Evolutionary conservation across 1,140 invertebrate species (phyloP).

Genomic region (Drosophila prosaltans): DNA sequence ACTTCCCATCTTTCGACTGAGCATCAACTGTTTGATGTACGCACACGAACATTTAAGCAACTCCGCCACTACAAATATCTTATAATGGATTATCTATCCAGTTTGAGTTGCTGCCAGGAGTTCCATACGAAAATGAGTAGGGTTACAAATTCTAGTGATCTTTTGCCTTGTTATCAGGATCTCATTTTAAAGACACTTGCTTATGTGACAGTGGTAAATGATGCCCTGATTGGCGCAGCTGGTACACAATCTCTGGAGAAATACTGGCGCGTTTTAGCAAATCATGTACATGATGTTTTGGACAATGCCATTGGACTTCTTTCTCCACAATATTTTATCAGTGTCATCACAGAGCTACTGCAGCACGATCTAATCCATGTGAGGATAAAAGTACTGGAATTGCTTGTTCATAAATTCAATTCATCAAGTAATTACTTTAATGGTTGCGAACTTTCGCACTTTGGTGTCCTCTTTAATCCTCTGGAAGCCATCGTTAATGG

Average conservation of each 20-base stretch:
- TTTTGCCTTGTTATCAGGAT: conserved; percentile 85
- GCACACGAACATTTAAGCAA: conserved; percentile 88
- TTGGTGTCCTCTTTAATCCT: conserved; percentile 86
- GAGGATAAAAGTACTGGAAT: conserved; percentile 91
- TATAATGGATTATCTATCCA: conserved; percentile 88
- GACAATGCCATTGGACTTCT: conserved; percentile 91
- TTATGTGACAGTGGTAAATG: conserved; percentile 87
- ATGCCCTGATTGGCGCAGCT: conserved; percentile 77
- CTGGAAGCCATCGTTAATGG: conserved; percentile 87
- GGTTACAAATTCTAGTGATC: conserved; percentile 66
- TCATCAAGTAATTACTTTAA: conserved; percentile 86
- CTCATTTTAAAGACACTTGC: conserved; percentile 88
- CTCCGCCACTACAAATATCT: conserved; percentile 92
- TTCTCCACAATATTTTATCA: conserved; percentile 90
- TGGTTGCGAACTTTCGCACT: conserved; percentile 83
- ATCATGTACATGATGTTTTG: conserved; percentile 90
- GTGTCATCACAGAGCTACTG: conserved; percentile 89
- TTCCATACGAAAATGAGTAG: conserved; percentile 86
- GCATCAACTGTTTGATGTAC: conserved; percentile 88
- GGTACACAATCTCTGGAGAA: conserved; percentile 84
- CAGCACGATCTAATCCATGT: conserved; percentile 88
- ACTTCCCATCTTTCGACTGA: conserved; percentile 29
- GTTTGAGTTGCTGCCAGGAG: conserved; percentile 86
- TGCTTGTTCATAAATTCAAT: conserved; percentile 91
- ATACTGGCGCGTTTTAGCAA: conserved; percentile 91